phyloP scores from a whole-genome alignment of 2,113 vertebrate species.

The Baryphthengus martii region DNA sequence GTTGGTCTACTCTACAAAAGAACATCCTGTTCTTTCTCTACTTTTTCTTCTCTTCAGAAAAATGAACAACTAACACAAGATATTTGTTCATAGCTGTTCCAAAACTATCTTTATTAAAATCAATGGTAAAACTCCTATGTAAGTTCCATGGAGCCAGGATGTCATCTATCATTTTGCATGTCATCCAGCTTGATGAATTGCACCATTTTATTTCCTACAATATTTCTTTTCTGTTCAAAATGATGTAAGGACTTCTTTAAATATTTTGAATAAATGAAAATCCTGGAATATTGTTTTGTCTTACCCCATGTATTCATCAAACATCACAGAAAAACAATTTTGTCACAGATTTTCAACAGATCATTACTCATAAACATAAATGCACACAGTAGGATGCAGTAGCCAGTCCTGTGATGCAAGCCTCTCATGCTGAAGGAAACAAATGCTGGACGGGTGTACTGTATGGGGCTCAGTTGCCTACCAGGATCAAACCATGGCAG shows the following conservation, averaged over 20 bases:
- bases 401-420: not conserved
- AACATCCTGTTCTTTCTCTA: not conserved
- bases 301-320: not conserved
- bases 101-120: not conserved
- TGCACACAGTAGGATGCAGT: not conserved
- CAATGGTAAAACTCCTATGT: not conserved
- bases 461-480: not conserved
- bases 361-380: too few species aligned
- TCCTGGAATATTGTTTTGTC: not conserved
- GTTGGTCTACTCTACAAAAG: not conserved
- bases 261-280: not conserved
- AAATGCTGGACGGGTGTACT: not conserved
- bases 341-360: not conserved
- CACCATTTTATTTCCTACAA: not conserved
- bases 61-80: not conserved
- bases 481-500: not conserved
- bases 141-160: not conserved
- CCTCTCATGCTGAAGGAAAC: not conserved
- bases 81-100: not conserved
- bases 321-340: not conserved
- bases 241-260: not conserved
- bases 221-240: not conserved
- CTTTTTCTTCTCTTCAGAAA: not conserved
- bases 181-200: not conserved
- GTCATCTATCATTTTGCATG: not conserved